phyloP scores from a whole-genome alignment of 2,113 vertebrate species.

The Psephotus haematonotus region DNA sequence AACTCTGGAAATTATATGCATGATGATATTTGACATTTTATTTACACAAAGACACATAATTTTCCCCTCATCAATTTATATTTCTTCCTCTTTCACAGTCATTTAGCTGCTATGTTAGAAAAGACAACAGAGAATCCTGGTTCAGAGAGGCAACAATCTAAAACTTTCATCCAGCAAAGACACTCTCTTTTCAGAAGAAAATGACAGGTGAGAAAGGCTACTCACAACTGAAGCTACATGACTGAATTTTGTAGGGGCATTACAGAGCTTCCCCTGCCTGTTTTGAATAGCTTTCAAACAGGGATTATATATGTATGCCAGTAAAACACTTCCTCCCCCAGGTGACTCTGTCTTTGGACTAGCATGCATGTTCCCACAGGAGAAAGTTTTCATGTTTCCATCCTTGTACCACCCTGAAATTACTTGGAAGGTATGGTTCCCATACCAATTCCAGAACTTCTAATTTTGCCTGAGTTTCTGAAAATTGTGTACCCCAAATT shows the following conservation, averaged over 20 bases:
- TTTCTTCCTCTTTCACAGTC: background rate
- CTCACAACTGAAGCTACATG: background rate
- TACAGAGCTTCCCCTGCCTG: background rate
- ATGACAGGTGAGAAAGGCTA: background rate
- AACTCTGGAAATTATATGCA: background rate
- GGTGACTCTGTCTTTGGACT: background rate
- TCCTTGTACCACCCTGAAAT: background rate
- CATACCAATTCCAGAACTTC: background rate
- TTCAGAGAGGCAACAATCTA: background rate
- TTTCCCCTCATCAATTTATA: background rate
- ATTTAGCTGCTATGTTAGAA: background rate
- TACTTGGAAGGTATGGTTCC: background rate
- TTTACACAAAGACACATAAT: background rate
- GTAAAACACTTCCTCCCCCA: background rate
- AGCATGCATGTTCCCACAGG: background rate
- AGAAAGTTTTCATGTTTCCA: background rate
- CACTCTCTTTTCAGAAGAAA: background rate
- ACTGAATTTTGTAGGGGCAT: background rate
- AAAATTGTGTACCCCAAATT: background rate
- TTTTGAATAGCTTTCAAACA: background rate
- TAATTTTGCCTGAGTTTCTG: background rate
- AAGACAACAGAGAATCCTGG: background rate
- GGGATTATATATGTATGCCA: rapidly evolving
- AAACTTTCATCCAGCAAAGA: background rate
- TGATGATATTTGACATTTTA: background rate